These are phyloP conservation scores for Cyprinodon diabolis DNA, from an alignment of 2,797 vertebrate species.

Conservation along the genomic window DNA sequence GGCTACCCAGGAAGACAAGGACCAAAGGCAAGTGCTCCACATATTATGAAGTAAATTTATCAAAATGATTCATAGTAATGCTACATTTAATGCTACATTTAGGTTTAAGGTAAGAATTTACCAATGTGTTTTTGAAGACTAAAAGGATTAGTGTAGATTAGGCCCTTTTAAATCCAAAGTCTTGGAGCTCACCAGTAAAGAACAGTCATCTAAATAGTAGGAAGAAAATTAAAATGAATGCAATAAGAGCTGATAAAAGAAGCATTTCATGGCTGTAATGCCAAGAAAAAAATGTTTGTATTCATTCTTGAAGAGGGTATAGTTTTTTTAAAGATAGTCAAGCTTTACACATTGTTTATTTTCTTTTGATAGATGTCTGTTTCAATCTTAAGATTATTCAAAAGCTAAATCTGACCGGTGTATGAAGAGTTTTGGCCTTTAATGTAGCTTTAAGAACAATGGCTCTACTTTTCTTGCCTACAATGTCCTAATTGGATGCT, in stretches of 20 bases:
- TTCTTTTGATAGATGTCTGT: not conserved
- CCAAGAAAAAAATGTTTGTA: not conserved
- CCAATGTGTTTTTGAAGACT: not conserved
- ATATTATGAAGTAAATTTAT: not conserved
- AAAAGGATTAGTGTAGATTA: not conserved
- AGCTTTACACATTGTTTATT: not conserved
- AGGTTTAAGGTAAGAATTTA: not conserved
- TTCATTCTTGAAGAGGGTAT: not conserved
- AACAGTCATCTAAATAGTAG: too few species aligned
- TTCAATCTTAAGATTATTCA: not conserved
- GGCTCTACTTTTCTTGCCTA: not conserved
- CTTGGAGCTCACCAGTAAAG: not conserved
- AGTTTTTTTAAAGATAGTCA: not conserved
- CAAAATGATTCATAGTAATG: not conserved
- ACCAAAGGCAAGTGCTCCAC: slow-evolving; percentile 85
- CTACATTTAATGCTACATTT: not conserved
- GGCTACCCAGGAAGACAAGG: slow-evolving; percentile 98
- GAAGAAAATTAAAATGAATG: too few species aligned
- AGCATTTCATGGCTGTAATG: not conserved
- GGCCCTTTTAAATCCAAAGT: not conserved
- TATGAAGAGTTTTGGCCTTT: not conserved
- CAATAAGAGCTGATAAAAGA: not conserved
- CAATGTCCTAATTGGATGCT: slow-evolving; percentile 19
- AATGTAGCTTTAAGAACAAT: not conserved
- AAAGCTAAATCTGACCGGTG: not conserved